A percentile compares a stretch with the other conserved stretches of the same genome.
Conservation (phyloP, 1,140 invertebrate species). For the Sminthurinus signatus region DNA sequence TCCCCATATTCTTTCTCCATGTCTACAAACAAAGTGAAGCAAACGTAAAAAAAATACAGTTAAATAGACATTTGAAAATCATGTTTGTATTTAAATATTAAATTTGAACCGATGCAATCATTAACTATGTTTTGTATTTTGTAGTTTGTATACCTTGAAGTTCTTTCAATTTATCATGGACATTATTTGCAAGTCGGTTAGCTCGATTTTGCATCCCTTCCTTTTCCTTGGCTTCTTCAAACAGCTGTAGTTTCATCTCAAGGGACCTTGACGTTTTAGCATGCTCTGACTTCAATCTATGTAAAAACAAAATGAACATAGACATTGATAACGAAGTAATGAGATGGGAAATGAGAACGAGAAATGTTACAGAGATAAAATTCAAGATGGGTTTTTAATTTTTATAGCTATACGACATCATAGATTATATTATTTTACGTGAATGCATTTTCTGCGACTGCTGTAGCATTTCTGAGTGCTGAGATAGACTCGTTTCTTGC, state of each 20-base stretch:
- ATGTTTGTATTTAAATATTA: no score
- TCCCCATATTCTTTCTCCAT: constrained; percentile 50
- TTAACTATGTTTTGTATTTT: no score
- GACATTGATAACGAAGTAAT: neutral
- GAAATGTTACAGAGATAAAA: no score
- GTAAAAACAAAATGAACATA: neutral
- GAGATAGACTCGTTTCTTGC: constrained; percentile 52
- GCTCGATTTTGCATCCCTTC: constrained; percentile 66
- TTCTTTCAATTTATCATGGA: constrained; percentile 64
- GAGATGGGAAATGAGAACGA: neutral
- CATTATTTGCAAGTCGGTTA: constrained; percentile 66
- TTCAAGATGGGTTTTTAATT: no score
- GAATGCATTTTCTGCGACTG: constrained; percentile 50
- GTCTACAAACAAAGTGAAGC: constrained; percentile 45
- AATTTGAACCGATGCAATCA: no score
- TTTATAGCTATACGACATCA: no score
- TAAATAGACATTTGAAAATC: neutral
- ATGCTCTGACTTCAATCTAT: constrained; percentile 54
- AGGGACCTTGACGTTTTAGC: constrained; percentile 54
- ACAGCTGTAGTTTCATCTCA: constrained; percentile 55
- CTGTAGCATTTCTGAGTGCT: constrained; percentile 53
- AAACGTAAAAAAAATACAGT: constrained; percentile 3
- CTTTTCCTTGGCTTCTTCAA: constrained; percentile 59
- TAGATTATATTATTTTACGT: no score
- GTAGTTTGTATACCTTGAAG: constrained; percentile 58